Evolutionary conservation across 2,797 vertebrate species (phyloP), one percentile per base, ranked within the genome.

Genomic region (Enteromius trimaculatus): DNA sequence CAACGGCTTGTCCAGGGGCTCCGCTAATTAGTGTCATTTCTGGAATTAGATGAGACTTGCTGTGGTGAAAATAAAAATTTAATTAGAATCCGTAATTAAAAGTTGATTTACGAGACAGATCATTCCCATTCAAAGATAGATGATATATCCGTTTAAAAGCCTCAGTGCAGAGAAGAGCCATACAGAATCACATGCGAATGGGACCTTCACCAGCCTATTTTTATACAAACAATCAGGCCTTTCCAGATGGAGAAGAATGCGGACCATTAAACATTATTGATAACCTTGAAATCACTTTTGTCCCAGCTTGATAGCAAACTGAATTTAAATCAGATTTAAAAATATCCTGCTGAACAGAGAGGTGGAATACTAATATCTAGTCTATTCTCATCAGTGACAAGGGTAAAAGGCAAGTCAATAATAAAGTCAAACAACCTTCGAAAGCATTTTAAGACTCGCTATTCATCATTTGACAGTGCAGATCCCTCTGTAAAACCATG

Each of bases 21-120:
- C 26, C 31, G n/a, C 80, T 90, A 90, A 92, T 92, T 88, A 89
- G 82, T 74, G 83, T 86, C 86, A 88, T 77, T 72, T 34, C 51
- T 72, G 26, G 74, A 89, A 74, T 82, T 64, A 82, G 81, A 62
- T 84, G 42, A 86, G 65, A 84, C 85, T 86, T 88, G 70, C 64
- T 83, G 21, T 89, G 82, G 62, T 81, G 51, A 86, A 89, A 90
- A 89, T 65, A 77, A 6, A 58, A 83, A 74, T 84, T 85, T 71
- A 83, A 81, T 89, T 83, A 71, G 83, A 51, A 86, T 74, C 86
- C 69, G 55, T 85, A 82, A 87, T 86, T 79, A 80, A 79, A 75
- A 42, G 77, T 85, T 88, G 47, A 82, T 85, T 85, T 83, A 70
- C 21, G 79, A 69, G 75, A 84, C 86, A 85, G 74, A 64, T 80